Base-by-base conservation (phyloP, 2,797 vertebrate genomes). In the Aphelocoma californica region DNA sequence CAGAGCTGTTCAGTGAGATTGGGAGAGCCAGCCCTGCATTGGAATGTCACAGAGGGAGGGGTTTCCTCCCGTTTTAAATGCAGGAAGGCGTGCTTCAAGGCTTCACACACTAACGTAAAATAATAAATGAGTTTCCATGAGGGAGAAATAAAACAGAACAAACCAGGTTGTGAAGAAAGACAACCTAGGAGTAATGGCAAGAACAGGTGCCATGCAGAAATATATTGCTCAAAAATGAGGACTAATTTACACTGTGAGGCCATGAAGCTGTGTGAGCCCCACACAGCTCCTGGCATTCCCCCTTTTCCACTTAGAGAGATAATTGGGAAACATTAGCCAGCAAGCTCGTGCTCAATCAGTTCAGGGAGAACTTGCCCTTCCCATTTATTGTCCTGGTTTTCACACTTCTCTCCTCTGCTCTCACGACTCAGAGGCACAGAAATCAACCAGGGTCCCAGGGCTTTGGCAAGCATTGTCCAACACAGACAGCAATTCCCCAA, bases 401-500 rank as follows among this genome's bases (percentile, higher is more conserved):
- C 50, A 53, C 3, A 7, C 53, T 34, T 65, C 42, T 62, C 53
- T 21, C 15, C 44, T 32, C 38, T 12, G 19, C 44, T 47, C 58
- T 34, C 65, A n/a, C 1, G 1, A 0, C 42, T 62, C 77, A n/a
- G 62, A 54, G 48, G 48, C 81, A 44, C 67, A 67, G 78, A 28
- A 86, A 74, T 74, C 57, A 28, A 7, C 47, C 87, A n/a, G 74
- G 34, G 36, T 77, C 53, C 44, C 29, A 5, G 34, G 61, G 81
- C 48, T 73, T 57, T 70, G 53, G 47, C 17, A 16, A 65, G 77
- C 53, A 26, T 12, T 29, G 1, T 47, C 74, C 40, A 1, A 15
- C 78, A 67, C 48, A n/a, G 44, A 71, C 74, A 87, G 74, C 90
- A 75, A 91, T 95, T 94, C 90, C 87, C 92, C 88, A 34, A 2